These are phyloP conservation scores for Notocelia uddmanniana DNA, from an alignment of 2,888 invertebrate species.

Conservation along the genomic window DNA sequence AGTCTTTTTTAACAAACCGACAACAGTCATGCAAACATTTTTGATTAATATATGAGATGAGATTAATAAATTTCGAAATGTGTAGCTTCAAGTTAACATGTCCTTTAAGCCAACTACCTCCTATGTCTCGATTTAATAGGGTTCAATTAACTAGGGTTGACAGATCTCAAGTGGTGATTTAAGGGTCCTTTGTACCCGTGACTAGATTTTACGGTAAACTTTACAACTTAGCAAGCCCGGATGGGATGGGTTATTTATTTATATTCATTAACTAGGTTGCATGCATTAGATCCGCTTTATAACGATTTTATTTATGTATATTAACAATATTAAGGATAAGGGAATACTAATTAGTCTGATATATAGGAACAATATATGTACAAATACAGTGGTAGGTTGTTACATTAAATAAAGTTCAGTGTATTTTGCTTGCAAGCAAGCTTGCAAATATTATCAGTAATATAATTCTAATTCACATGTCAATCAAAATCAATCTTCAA, in stretches of 20 bases:
- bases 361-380: too few species aligned
- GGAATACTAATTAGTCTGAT: not conserved
- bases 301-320: not conserved
- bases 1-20: slow-evolving; percentile 14
- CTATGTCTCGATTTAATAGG: slow-evolving; percentile 43
- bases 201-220: slow-evolving; percentile 45
- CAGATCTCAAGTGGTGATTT: slow-evolving; percentile 47
- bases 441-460: too few species aligned
- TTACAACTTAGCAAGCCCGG: slow-evolving; percentile 40
- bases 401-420: too few species aligned
- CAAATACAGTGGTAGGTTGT: too few species aligned
- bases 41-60: too few species aligned
- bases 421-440: too few species aligned
- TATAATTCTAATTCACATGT: too few species aligned
- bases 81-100: slow-evolving; percentile 40
- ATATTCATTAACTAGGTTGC: slow-evolving; percentile 16
- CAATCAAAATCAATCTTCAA: too few species aligned
- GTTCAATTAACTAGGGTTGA: slow-evolving; percentile 46
- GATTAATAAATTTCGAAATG: slow-evolving; percentile 38
- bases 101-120: slow-evolving; percentile 39
- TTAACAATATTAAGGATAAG: too few species aligned
- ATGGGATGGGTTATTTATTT: slow-evolving; percentile 35
- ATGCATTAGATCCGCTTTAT: slow-evolving; percentile 8
- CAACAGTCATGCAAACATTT: slow-evolving; percentile 7
- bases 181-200: slow-evolving; percentile 45